phyloP scores from a whole-genome alignment of 2,888 invertebrate species.

The Netelia fuscicornis region DNA sequence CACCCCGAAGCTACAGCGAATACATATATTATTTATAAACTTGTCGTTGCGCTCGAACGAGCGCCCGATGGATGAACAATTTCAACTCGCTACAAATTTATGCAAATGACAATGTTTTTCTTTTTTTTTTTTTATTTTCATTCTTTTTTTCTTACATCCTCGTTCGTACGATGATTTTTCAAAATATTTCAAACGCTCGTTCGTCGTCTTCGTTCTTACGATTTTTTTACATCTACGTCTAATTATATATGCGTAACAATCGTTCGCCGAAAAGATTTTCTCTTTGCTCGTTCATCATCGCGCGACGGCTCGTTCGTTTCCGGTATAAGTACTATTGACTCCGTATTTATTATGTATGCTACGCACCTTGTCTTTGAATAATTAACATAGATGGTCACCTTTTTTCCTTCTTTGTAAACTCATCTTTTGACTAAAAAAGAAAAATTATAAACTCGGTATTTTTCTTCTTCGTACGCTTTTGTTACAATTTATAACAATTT shows the following conservation, averaged over 20 bases:
- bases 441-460: not conserved
- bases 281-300: not conserved
- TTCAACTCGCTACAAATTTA: not conserved
- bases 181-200: not conserved
- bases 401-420: not conserved
- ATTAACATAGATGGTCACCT: not conserved
- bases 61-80: not conserved
- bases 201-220: not conserved
- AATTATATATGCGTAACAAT: too few relatives aligned
- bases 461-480: not conserved
- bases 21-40: constrained; percentile 10
- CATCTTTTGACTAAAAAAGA: not conserved
- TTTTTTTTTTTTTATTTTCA: not conserved
- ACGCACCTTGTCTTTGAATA: not conserved
- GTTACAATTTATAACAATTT: not conserved
- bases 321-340: not conserved
- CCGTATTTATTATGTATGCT: not conserved
- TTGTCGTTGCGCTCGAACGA: not conserved
- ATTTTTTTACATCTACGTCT: not conserved
- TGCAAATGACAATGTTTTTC: constrained; percentile 9
- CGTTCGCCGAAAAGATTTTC: not conserved
- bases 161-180: not conserved
- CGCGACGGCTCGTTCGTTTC: not conserved
- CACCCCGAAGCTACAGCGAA: constrained; percentile 1
- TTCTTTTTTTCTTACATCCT: not conserved